Evolutionary conservation across 2,113 vertebrate genomes (phyloP), one percentile per base, ranked within the genome.

Genomic region (Calypte anna): DNA sequence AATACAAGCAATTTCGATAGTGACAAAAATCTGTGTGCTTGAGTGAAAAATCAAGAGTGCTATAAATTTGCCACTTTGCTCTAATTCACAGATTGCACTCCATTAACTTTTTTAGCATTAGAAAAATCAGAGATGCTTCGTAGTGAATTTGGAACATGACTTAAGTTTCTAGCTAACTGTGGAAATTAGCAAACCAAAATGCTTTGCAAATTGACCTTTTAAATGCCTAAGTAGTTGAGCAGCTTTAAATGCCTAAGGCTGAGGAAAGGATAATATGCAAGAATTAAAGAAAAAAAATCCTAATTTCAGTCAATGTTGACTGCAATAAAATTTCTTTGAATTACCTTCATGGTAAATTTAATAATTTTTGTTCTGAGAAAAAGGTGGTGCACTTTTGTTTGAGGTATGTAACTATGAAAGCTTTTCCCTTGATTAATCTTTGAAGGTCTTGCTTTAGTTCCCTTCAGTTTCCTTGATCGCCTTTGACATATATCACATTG

Each of bases 371-470:
- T 77, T 89, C n/a, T 91, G 70, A 86, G 67, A 80, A 80, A 85
- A 61, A 17, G 20, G 64, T 90, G 70, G 16, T 94, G 66, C 36
- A 16, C 24, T 86, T 86, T 79, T 79, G 40, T 79, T 76, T 86
- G 58, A 88, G 75, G 73, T 84, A 33, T 64, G 36, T 76, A 50
- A 78, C 55, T 77, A 43, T 1, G 12, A 82, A 94, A 88, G 18
- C 12, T 7, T 90, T 86, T 86, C 64, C 70, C 54, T 77, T 72
- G n/a, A 24, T 90, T 28, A 70, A 21, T 86, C 57, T 87, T 63
- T 70, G 61, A 70, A 90, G n/a, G 43, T 91, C 64, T 86, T 93
- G 85, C 59, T 84, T 93, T 66, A 87, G 63, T 74, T 92, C 23
- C 40, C 46, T 90, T 88, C 51, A 63, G 38, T 85, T 94, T 76